Percentiles rank a stretch among this genome's conserved stretches.
Evolutionary conservation across 1,140 invertebrate species (phyloP).

Genomic region (Marisa cornuarietis): DNA sequence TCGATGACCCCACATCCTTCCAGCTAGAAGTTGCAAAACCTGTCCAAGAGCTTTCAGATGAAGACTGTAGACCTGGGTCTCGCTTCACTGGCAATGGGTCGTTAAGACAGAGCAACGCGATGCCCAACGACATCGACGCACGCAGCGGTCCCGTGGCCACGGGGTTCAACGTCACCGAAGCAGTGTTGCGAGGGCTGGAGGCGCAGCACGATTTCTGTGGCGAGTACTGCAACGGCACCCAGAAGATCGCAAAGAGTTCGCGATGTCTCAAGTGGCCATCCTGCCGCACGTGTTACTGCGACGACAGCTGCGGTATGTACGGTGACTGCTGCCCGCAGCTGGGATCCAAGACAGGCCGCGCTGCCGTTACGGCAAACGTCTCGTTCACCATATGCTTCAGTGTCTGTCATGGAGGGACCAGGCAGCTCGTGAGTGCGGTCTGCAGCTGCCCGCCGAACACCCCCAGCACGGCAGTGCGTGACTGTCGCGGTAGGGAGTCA

Average conservation of each 20-base stretch:
- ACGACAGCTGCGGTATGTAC: slow-evolving; percentile 5
- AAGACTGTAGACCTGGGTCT: too few species aligned
- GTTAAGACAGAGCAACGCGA: too few species aligned
- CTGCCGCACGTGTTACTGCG: slow-evolving; percentile 1
- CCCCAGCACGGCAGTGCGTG: neutral
- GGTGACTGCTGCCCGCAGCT: slow-evolving; percentile 9
- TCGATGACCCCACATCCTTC: too few species aligned
- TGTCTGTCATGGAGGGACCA: neutral
- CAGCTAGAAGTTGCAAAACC: too few species aligned
- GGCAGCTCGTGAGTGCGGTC: neutral
- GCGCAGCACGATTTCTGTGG: slow-evolving; percentile 7
- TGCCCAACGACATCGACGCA: too few species aligned
- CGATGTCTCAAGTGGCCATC: too few species aligned
- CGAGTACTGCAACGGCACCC: neutral
- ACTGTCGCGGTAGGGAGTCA: neutral
- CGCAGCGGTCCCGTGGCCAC: too few species aligned
- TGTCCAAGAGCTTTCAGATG: too few species aligned
- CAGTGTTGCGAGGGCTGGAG: neutral
- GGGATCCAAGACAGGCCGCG: neutral
- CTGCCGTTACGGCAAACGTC: neutral
- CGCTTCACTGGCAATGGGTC: too few species aligned
- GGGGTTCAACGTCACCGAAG: neutral
- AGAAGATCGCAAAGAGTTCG: neutral
- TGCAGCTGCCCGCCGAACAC: neutral
- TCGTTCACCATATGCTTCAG: neutral